Evolutionary conservation across 2,113 vertebrate genomes (phyloP).

Genomic region (human (Homo sapiens)): GRCh38 chr14:54708501-54709000

Average conservation of each 20-base stretch:
- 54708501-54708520: neutral
- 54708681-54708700: neutral
- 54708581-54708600: neutral
- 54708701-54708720: neutral
- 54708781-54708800: neutral
- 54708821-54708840: neutral
- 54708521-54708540: neutral
- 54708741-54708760: neutral
- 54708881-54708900: neutral
- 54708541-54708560: neutral
- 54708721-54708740: neutral
- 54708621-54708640: neutral
- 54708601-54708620: neutral
- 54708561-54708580: neutral
- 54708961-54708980: slow-evolving; percentile 10
- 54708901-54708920: neutral
- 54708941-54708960: neutral
- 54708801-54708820: neutral
- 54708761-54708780: neutral
- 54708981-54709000: neutral
- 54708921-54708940: neutral
- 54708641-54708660: neutral
- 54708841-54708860: neutral
- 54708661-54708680: neutral
- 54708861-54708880: neutral